Evolutionary conservation across 2,797 vertebrate species (phyloP), one percentile per base, ranked within the genome.

Genomic region (Sternarchorhynchus goeldii): DNA sequence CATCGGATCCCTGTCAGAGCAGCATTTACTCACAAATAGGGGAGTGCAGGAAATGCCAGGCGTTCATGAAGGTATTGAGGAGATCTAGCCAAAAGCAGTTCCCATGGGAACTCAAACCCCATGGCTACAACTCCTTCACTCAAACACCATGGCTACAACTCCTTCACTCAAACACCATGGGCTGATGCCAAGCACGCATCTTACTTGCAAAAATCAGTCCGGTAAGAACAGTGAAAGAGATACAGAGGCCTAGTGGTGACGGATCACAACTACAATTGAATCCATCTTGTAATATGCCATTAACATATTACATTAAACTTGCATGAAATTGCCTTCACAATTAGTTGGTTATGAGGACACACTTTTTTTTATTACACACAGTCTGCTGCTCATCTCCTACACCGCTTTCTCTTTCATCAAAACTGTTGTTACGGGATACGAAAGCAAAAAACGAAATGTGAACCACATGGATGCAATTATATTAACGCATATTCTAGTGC

Each of bases 401-500:
- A 34, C n/a, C n/a, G 34, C 36, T 45, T 68, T 36, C 41, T 17
- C 57, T 41, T 81, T 60, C 39, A 76, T 58, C 21, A 5, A 50
- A 36, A 2, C 59, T 68, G 55, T 66, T 76, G 29, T 67, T 76
- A 41, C 62, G 2, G 16, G 67, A 81, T 17, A 50, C 62, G 55
- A 68, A 79, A 76, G 73, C 62, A 86, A 84, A 41, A 69, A 57
- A 50, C 53, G 56, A 67, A 55, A 81, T 79, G 45, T 66, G 75
- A 75, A 81, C 66, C 81, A 84, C 76, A 75, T 87, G 86, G 75
- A 73, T 78, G 79, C 73, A 84, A 85, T 86, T 85, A 84, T 74
- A 50, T 65, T 59, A 73, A 64, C 70, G 79, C 21, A 65, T 81
- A 78, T 82, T 85, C 82, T 78, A 58, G 59, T 78, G 41, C 34